Base-by-base conservation (phyloP, 2,113 vertebrate genomes). In the Brachionichthys hirsutus region DNA sequence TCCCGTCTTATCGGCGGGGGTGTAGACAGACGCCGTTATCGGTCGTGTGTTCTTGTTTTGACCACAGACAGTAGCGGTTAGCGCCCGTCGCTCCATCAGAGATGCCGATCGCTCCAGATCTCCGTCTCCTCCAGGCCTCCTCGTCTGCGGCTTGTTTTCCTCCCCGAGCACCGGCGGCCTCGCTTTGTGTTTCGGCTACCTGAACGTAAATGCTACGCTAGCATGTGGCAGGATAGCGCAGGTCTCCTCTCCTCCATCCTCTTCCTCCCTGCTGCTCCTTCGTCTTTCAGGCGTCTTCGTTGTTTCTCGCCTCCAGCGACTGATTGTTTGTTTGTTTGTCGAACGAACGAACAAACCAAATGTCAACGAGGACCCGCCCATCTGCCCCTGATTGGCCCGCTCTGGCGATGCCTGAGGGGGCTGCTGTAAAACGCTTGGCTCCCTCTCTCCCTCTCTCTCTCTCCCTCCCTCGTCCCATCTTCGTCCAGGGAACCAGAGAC, bases 61-160 rank as follows among this genome's bases (percentile, higher is more conserved):
- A 88, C 80, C 79, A 78, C 82, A 82, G 85, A 88, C 78, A 88
- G 90, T 89, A 86, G 73, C 36, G 62, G 78, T 82, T 76, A 88
- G 58, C 83, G 63, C 56, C 62, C 72, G 90, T 89, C 65, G 30
- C 58, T 35, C 62, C 44, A 40, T 74, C 70, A n/a, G n/a, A n/a
- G n/a, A n/a, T n/a, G 72, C 44, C 70, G 40, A 17, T 57, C 50
- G n/a, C 49, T 45, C 56, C 48, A 66, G 50, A 61, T 75, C 24
- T 50, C 41, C 58, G 73, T 80, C 83, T 80, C 67, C 74, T 75
- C 24, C 46, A 36, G 55, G 73, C 78, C 83, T 80, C 67, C 74
- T 43, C 42, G 14, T 67, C 72, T 54, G 68, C 40, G 10, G 2
- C 34, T 34, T 72, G 67, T 77, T 73, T 73, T 64, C 19, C 0